Evolutionary conservation across 2,113 vertebrate species (phyloP), one percentile per base, ranked within the genome.

Genomic region (Equus przewalskii): DNA sequence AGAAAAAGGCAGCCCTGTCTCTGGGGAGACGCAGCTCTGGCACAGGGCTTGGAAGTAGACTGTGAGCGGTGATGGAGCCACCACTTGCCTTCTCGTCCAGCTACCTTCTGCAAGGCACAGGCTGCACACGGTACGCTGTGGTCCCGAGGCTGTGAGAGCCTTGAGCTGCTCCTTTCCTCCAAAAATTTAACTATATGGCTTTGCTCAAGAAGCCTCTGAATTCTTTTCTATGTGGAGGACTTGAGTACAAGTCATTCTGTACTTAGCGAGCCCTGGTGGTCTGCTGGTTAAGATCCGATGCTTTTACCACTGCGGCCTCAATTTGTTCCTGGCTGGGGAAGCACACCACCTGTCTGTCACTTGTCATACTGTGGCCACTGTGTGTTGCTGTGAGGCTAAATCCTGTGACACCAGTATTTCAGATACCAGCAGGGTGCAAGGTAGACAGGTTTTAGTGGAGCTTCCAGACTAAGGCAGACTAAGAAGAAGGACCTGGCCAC

Each of bases 81-180:
- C 44, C 33, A 41, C 2, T 33, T 60, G 76, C 7, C 14, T 86
- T 79, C 56, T 22, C 60, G 41, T 36, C 26, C 46, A 41, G 36
- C 7, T 7, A 21, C 21, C 14, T 62, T 91, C 19, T 41, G 11
- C 9, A n/a, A 11, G 44, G 12, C 54, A 16, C 36, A 76, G 46
- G 2, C 28, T 64, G 15, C 13, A 46, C 8, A 49, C 3, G 41
- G 0, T 9, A 26, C 15, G 5, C 15, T 11, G 5, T 15, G 21
- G 4, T 16, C 26, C 7, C 58, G 19, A 75, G 16, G 3, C 8
- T 67, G 3, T n/a, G 10, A 65, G 1, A 51, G 2, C 1, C 13
- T 46, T 46, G 78, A 80, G 22, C 13, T 75, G 0, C 12, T 60
- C 5, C 15, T 9, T 14, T 30, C 1, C 54, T 15, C 26, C 14